Percentiles rank a stretch among this genome's conserved stretches.
These are phyloP conservation scores for Dolichallabes microphthalmus DNA, from an alignment of 2,113 vertebrate genomes.

Conservation along the genomic window DNA sequence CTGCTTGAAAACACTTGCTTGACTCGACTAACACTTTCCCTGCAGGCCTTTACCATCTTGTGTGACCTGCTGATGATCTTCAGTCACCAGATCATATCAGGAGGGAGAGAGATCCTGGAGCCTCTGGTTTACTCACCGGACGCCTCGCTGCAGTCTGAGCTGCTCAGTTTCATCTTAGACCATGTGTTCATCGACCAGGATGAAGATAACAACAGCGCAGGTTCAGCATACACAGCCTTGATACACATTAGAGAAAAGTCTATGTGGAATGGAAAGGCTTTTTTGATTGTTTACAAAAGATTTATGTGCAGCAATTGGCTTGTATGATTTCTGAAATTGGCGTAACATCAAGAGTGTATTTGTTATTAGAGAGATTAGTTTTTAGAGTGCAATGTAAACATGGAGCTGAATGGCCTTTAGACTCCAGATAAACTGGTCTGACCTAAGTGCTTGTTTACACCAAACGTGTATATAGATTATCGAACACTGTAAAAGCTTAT, in stretches of 20 bases:
- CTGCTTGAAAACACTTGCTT: not conserved
- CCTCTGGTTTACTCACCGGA: constrained; percentile 92
- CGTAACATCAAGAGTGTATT: not conserved
- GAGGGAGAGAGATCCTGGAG: constrained; percentile 91
- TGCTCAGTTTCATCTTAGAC: constrained; percentile 96
- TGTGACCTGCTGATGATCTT: constrained; percentile 99
- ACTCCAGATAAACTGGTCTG: constrained; percentile 14
- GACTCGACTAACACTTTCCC: constrained; percentile 3
- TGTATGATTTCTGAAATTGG: not conserved
- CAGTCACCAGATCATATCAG: constrained; percentile 98
- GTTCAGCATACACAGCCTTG: constrained; percentile 27
- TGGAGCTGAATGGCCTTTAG: not conserved
- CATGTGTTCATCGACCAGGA: constrained; percentile 99
- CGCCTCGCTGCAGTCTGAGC: constrained; percentile 90
- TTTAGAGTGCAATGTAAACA: constrained; percentile 1
- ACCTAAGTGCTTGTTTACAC: not conserved
- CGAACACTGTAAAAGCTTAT: not conserved
- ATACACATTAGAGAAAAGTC: not conserved
- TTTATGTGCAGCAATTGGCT: not conserved
- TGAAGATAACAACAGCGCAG: constrained; percentile 91
- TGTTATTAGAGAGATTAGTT: constrained; percentile 23
- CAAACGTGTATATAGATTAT: not conserved
- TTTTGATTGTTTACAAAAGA: too few relatives aligned
- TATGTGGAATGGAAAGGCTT: constrained; percentile 6
- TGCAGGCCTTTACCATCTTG: constrained; percentile 94